These are phyloP conservation scores for Ataeniobius toweri DNA, from an alignment of 2,797 vertebrate species.

Conservation along the genomic window DNA sequence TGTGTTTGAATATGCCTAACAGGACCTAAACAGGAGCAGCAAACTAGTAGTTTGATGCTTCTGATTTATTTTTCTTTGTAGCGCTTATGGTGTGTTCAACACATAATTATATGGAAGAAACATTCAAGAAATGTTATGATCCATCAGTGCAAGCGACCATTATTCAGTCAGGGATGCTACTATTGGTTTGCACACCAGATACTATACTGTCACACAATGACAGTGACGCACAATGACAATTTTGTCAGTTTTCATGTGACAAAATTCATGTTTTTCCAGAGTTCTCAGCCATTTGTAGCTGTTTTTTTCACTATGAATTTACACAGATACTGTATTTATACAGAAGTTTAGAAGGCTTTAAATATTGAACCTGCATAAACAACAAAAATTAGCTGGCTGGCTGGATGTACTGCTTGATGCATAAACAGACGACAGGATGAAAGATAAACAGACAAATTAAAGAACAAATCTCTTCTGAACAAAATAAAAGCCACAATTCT, in stretches of 20 bases:
- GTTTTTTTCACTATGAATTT: not conserved
- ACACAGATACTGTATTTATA: not conserved
- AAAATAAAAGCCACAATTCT: not conserved
- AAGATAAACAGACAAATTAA: not conserved
- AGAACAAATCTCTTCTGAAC: constrained; percentile 12
- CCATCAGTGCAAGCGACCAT: not conserved
- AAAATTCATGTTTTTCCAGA: not conserved
- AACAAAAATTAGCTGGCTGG: not conserved
- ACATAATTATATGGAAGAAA: not conserved
- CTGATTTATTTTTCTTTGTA: not conserved
- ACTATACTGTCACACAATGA: not conserved
- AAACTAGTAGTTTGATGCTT: not conserved
- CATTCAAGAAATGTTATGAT: too few species aligned
- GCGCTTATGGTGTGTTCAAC: not conserved
- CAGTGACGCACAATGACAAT: too few species aligned
- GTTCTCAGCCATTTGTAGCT: not conserved
- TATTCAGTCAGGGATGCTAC: not conserved
- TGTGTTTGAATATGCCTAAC: not conserved
- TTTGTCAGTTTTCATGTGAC: too few species aligned
- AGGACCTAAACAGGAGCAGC: not conserved
- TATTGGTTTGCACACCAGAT: not conserved
- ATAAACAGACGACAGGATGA: not conserved
- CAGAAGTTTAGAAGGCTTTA: not conserved
- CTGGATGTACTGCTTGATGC: not conserved
- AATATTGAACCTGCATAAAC: not conserved